These are phyloP conservation scores for Caradrina kadenii DNA, from an alignment of 2,888 invertebrate species.

Conservation along the genomic window DNA sequence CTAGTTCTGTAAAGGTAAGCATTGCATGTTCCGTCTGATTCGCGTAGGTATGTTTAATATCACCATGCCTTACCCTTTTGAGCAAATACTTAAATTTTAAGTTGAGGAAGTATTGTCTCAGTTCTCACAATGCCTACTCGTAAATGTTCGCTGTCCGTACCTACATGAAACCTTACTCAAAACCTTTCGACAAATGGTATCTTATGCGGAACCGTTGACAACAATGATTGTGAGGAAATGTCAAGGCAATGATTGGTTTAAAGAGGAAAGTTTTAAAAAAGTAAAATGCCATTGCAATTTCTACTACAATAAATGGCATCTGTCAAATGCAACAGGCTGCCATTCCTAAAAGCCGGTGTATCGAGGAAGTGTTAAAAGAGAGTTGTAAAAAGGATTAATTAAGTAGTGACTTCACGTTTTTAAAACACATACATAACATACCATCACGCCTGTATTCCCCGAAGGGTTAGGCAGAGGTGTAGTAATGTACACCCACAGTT, in stretches of 20 bases:
- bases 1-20: neutral
- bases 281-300: constrained; percentile 1
- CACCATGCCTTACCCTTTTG: constrained; percentile 24
- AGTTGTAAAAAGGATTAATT: no score
- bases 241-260: constrained; percentile 31
- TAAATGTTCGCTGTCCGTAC: neutral
- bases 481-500: no score
- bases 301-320: neutral
- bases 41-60: constrained; percentile 16
- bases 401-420: no score
- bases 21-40: constrained; percentile 17
- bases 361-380: no score
- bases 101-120: constrained; percentile 35
- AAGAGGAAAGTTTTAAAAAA: constrained; percentile 14
- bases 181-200: constrained; percentile 24
- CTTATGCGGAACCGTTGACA: constrained; percentile 16
- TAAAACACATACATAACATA: no score
- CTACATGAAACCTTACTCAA: constrained; percentile 15
- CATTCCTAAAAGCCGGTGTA: no score
- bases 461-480: no score
- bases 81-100: constrained; percentile 22
- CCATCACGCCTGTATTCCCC: no score
- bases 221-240: constrained; percentile 46
- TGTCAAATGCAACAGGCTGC: no score
- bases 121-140: constrained; percentile 8